Base-by-base conservation (phyloP, 2,797 vertebrate genomes). In the Chiroxiphia lanceolata region DNA sequence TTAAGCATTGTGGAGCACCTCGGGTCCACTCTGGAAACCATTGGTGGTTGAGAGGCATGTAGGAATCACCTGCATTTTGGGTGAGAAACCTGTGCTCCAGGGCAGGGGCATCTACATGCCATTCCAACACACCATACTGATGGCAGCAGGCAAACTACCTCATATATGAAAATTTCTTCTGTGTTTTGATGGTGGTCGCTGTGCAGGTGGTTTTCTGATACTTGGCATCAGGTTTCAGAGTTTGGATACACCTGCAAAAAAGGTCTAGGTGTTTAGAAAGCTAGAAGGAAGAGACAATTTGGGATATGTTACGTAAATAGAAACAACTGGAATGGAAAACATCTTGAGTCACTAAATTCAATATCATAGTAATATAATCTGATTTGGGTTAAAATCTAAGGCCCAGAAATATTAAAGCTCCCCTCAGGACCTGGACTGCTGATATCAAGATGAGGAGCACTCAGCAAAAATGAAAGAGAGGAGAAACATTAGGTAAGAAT, bases 381-480 rank as follows among this genome's bases (percentile, higher is more conserved):
- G 83, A 86, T 95, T 77, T 93, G 67, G 34, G 67, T 74, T 92
- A 84, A 93, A 96, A 90, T 83, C 93, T 89, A 80, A 95, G 56
- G 56, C 82, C 34, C 11, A 59, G 40, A 74, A 90, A 76, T 70
- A 87, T 44, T 84, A 45, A 77, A 77, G 14, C 47, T 92, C 40
- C 83, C 75, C 75, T 84, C 63, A 64, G 71, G 83, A 83, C 42
- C 19, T 57, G 34, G 68, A 68, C 40, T 68, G 40, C 67, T 47
- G 90, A 74, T 77, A 82, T 36, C 0, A 3, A 84, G 74, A 76
- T 67, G 38, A 90, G 70, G 83, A 94, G 12, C 14, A 27, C 50
- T 78, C 83, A 72, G 57, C 42, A 91, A 44, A 94, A 93, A 70
- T 21, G 36, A 79, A 89, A 53, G 7, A 7, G 56, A 70, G 78